Evolutionary conservation across 2,113 vertebrate genomes (phyloP).

Genomic region (Aegotheles bennettii): DNA sequence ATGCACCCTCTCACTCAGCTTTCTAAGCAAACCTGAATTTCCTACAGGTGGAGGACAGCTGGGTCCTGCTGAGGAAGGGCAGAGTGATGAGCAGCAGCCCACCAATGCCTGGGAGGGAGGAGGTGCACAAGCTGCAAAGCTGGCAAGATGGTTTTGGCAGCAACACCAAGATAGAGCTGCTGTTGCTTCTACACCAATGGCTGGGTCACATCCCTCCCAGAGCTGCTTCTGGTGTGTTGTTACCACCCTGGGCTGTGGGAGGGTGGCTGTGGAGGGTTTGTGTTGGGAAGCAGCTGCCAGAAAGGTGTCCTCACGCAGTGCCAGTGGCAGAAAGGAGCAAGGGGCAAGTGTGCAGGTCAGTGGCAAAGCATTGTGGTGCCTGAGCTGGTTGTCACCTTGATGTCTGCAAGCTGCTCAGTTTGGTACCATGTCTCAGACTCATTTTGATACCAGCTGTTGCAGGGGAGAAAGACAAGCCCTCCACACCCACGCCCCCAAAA

Average conservation of each 20-base stretch:
- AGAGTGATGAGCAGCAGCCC: background rate
- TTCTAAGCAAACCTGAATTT: background rate
- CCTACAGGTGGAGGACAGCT: background rate
- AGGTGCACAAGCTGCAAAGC: accelerated
- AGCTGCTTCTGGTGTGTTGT: background rate
- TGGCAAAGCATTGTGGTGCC: background rate
- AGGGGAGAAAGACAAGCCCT: background rate
- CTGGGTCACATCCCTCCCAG: background rate
- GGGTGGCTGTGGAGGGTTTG: background rate
- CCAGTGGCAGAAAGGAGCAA: accelerated
- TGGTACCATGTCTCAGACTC: background rate
- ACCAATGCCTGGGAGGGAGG: background rate
- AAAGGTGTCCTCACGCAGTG: background rate
- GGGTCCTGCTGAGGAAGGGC: background rate
- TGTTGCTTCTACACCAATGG: background rate
- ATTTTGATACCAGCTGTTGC: background rate
- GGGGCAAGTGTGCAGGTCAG: background rate
- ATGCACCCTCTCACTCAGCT: accelerated
- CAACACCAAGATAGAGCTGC: background rate
- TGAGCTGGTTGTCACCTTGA: background rate
- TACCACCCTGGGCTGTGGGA: background rate
- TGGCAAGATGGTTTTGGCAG: accelerated
- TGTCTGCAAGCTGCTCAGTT: background rate
- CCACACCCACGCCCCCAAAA: no score
- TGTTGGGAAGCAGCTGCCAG: background rate